These are phyloP conservation scores for Empis stercorea DNA, from an alignment of 2,888 invertebrate species.

Conservation along the genomic window DNA sequence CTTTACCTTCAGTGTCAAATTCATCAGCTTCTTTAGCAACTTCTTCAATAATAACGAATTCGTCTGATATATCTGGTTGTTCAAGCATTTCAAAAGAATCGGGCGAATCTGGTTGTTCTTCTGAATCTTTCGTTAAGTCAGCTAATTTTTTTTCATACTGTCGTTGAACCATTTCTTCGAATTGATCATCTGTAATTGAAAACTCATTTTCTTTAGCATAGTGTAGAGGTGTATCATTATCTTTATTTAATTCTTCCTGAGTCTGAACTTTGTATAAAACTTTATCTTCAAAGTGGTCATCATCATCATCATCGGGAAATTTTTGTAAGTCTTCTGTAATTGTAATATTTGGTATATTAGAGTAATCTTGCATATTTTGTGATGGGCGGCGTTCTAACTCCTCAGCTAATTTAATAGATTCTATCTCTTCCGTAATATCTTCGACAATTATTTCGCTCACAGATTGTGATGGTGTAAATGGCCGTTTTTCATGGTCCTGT, in stretches of 20 bases:
- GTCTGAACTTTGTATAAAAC: slow-evolving; percentile 29
- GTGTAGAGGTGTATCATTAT: slow-evolving; percentile 24
- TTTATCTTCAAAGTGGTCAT: slow-evolving; percentile 32
- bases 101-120: slow-evolving; percentile 56
- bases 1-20: slow-evolving; percentile 69
- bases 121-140: slow-evolving; percentile 44
- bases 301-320: slow-evolving; percentile 22
- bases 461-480: slow-evolving; percentile 32
- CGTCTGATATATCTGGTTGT: slow-evolving; percentile 74
- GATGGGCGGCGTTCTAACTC: slow-evolving; percentile 27
- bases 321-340: slow-evolving; percentile 31
- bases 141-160: slow-evolving; percentile 44
- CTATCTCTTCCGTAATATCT: slow-evolving; percentile 33
- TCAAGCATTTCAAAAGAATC: slow-evolving; percentile 82
- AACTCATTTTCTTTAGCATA: slow-evolving; percentile 20
- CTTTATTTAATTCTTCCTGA: slow-evolving; percentile 30
- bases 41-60: slow-evolving; percentile 79
- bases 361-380: slow-evolving; percentile 34
- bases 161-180: slow-evolving; percentile 34
- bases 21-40: slow-evolving; percentile 78
- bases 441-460: slow-evolving; percentile 34
- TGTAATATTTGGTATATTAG: slow-evolving; percentile 33
- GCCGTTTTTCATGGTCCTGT: slow-evolving; percentile 29
- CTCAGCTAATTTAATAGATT: slow-evolving; percentile 20
- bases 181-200: slow-evolving; percentile 29